A percentile compares a stretch with the other conserved stretches of the same genome.
These are phyloP conservation scores for Sphaerodactylus townsendi DNA, from an alignment of 2,113 vertebrate genomes.

Conservation along the genomic window DNA sequence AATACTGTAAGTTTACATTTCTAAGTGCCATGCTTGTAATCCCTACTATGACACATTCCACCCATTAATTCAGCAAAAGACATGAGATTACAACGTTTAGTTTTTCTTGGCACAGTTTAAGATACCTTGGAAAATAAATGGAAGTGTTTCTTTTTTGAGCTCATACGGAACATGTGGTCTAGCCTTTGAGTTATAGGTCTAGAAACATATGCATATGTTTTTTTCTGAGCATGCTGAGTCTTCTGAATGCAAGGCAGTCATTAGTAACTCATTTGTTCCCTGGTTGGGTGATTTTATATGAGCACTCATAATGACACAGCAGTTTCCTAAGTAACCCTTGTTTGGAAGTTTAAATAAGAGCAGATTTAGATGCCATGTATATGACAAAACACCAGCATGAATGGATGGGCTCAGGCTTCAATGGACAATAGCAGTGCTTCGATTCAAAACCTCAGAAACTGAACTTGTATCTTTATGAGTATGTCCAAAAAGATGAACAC, in stretches of 20 bases:
- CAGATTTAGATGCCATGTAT: neutral
- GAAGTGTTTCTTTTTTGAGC: neutral
- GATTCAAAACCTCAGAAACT: neutral
- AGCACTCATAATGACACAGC: neutral
- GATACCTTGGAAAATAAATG: neutral
- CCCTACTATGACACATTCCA: neutral
- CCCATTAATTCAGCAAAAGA: neutral
- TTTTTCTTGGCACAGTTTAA: neutral
- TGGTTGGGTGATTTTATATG: neutral
- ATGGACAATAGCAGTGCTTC: neutral
- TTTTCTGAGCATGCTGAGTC: neutral
- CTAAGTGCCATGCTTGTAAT: neutral
- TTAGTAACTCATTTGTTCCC: neutral
- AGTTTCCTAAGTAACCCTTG: neutral
- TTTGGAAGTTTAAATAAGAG: neutral
- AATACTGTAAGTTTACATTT: neutral
- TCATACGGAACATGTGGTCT: neutral
- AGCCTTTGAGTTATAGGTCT: neutral
- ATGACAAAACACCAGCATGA: neutral
- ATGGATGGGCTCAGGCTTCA: neutral
- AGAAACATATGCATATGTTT: neutral
- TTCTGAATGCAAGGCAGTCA: neutral
- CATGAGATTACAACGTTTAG: too few relatives aligned
- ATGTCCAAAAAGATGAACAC: neutral
- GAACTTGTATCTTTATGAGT: neutral